Evolutionary conservation across 2,888 invertebrate genomes (phyloP), one percentile per base, ranked within the genome.

Genomic region (Cephus rjabovi): DNA sequence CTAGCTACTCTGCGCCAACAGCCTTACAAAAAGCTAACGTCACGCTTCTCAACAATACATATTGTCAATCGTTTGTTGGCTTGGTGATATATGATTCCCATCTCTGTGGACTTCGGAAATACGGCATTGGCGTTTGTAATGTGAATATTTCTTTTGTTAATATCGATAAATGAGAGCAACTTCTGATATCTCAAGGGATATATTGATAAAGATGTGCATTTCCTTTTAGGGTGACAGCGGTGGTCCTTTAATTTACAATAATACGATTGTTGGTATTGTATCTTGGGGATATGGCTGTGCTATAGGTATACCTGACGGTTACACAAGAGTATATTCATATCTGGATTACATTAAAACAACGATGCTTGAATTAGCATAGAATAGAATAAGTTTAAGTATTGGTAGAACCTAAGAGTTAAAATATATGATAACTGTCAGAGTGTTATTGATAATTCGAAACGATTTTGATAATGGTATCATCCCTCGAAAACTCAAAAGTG

Each of bases 181-280:
- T 31, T 77, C 69, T 69, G 33, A 69, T 37, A 37, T 12, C 69
- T 74, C n/a, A 23, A 34, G 4, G 11, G 69, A 70, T 74, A 11
- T 23, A 23, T 77, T 37, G 69, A 56, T 30, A 34, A 56, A 6
- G 0, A 23, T 23, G 9, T 56, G 56, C 23, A 23, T 56, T 76
- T 75, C 3, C 37, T 80, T 76, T 73, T 73, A 86, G 86, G 84
- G 84, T 75, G 84, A 87, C 75, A 84, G 81, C 35, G 86, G 84
- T 35, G 81, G 86, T 73, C 83, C 85, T 34, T 76, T 85, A 15
- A 77, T 82, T 4, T 73, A 78, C 75, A 76, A 82, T 37, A 79
- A 75, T 34, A 69, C 76, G 11, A 11, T 86, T 12, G 75, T 80
- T 73, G 84, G 84, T 34, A 69, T 86, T 31, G 75, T 78, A 12